phyloP scores from a whole-genome alignment of 2,888 invertebrate species.

The Metacarcinus magister region DNA sequence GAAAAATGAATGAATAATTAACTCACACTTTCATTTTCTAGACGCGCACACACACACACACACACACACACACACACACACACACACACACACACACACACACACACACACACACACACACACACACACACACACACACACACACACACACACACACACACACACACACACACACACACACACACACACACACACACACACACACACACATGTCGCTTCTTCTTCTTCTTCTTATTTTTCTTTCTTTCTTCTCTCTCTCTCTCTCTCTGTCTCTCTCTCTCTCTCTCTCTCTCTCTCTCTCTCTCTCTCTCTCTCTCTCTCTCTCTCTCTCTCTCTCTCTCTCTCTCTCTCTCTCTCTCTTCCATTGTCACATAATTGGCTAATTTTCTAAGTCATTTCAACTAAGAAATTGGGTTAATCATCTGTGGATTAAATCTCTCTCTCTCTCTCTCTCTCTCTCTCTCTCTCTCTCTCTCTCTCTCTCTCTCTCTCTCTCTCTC shows the following conservation, averaged over 20 bases:
- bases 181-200: too few relatives aligned
- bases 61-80: not conserved
- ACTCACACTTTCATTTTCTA: not conserved
- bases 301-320: conserved; percentile 17
- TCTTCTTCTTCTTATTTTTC: not conserved
- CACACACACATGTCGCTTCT: too few relatives aligned
- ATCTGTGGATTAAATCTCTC: not conserved
- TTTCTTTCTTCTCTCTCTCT: conserved; percentile 13
- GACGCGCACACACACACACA: not conserved
- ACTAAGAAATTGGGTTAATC: not conserved
- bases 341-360: conserved; percentile 47
- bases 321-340: conserved; percentile 37
- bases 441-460: conserved; percentile 53
- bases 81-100: too few relatives aligned
- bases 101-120: too few relatives aligned
- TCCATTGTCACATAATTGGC: not conserved
- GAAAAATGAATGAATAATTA: not conserved
- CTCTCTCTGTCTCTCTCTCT: conserved; percentile 35
- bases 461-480: conserved; percentile 59
- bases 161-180: too few relatives aligned
- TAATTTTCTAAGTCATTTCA: not conserved
- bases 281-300: not conserved
- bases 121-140: too few relatives aligned
- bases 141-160: too few relatives aligned
- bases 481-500: conserved; percentile 54